A percentile compares a stretch with the other conserved stretches of the same genome.
phyloP scores from a whole-genome alignment of 1,140 invertebrate genomes.

The Sinonovacula constricta region DNA sequence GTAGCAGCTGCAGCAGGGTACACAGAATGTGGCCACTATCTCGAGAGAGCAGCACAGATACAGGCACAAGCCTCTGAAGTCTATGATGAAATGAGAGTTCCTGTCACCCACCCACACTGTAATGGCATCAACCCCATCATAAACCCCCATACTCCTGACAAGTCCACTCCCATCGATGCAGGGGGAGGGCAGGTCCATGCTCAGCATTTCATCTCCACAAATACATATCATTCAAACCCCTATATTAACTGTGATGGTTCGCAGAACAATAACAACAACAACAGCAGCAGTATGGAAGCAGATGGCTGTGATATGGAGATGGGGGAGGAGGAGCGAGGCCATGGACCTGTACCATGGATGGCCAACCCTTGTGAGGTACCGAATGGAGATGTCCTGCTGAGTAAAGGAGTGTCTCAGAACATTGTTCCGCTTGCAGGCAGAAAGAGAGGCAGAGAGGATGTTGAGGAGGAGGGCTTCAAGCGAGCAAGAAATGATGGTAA shows the following conservation, averaged over 20 bases:
- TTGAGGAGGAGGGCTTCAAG: constrained; percentile 60
- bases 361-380: not conserved
- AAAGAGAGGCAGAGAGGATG: constrained; percentile 63
- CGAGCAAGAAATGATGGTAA: constrained; percentile 61
- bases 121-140: constrained; percentile 18
- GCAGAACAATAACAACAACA: not conserved
- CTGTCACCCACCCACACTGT: not conserved
- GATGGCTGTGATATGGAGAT: constrained; percentile 58
- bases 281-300: not conserved
- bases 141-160: not conserved
- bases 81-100: constrained; percentile 11
- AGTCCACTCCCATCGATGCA: constrained; percentile 12
- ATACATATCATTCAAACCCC: constrained; percentile 39
- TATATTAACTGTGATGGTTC: not conserved
- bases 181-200: not conserved
- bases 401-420: constrained; percentile 48
- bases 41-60: constrained; percentile 59
- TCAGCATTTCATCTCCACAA: constrained; percentile 24
- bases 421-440: constrained; percentile 52
- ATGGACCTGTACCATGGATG: not conserved
- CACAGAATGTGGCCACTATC: constrained; percentile 62
- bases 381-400: constrained; percentile 27
- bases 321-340: constrained; percentile 17
- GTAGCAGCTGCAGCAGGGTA: constrained; percentile 59
- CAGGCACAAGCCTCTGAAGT: constrained; percentile 45